Conservation (phyloP, 2,888 invertebrate species). For the Aethes cnicana region DNA sequence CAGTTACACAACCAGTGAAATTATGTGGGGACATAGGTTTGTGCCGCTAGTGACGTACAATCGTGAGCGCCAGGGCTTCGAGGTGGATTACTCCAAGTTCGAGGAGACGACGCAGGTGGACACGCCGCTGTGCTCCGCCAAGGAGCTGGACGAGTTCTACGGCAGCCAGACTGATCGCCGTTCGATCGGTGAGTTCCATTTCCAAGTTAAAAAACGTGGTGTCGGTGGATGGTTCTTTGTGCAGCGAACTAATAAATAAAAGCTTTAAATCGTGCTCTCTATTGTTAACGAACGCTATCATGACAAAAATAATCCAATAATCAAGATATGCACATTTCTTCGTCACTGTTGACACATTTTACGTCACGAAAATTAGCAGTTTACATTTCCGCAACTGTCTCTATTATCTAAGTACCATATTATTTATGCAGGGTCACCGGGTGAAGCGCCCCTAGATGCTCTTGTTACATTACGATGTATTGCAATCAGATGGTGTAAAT, state of each 20-base stretch:
- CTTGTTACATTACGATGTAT: conserved; percentile 42
- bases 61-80: conserved; percentile 88
- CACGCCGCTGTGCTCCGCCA: conserved; percentile 89
- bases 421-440: conserved; percentile 66
- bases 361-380: conserved; percentile 21
- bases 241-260: conserved; percentile 45
- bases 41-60: conserved; percentile 88
- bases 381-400: conserved; percentile 40
- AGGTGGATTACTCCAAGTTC: conserved; percentile 92
- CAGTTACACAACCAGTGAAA: conserved; percentile 89
- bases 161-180: conserved; percentile 80
- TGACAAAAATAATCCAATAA: conserved; percentile 34
- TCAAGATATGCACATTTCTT: conserved; percentile 39
- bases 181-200: conserved; percentile 77
- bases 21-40: conserved; percentile 91
- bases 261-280: conserved; percentile 38
- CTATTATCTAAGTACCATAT: conserved; percentile 47
- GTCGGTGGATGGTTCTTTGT: conserved; percentile 57
- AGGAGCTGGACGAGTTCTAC: conserved; percentile 85
- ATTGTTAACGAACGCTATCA: conserved; percentile 37
- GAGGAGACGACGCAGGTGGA: conserved; percentile 90
- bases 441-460: conserved; percentile 39
- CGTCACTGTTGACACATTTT: conserved; percentile 36
- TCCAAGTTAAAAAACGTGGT: conserved; percentile 46
- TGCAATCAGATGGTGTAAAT: not conserved